These are phyloP conservation scores for Chesias legatella DNA, from an alignment of 2,888 invertebrate genomes.

Conservation along the genomic window DNA sequence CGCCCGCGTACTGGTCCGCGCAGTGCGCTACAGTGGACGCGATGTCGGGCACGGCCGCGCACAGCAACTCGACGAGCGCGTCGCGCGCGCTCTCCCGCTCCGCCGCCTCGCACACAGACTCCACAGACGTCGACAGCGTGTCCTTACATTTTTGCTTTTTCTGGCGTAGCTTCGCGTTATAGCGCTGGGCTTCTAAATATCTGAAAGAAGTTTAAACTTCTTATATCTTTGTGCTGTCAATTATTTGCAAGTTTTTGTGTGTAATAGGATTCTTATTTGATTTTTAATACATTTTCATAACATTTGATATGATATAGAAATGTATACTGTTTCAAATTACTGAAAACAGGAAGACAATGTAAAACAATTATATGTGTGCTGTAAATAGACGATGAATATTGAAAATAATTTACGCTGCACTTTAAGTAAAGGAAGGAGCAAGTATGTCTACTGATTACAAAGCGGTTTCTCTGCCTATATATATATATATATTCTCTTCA, in stretches of 20 bases:
- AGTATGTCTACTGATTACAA: no score
- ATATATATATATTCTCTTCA: background rate
- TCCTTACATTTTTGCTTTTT: conserved; percentile 54
- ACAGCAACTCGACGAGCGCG: conserved; percentile 73
- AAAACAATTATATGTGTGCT: no score
- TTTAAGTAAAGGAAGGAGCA: no score
- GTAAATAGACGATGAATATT: no score
- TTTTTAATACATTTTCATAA: no score
- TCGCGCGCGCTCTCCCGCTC: conserved; percentile 66
- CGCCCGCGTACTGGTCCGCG: conserved; percentile 15
- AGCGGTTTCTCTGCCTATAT: no score
- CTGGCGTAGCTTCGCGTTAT: conserved; percentile 57
- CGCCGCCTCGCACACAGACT: conserved; percentile 45
- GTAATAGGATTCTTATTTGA: no score
- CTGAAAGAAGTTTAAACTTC: conserved; percentile 35
- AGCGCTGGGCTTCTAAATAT: conserved; percentile 79
- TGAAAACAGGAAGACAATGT: no score
- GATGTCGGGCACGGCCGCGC: conserved; percentile 69
- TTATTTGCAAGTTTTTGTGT: no score
- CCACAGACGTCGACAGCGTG: conserved; percentile 44
- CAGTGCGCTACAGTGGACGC: conserved; percentile 64
- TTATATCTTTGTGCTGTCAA: background rate
- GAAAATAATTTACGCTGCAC: no score
- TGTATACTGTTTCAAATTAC: no score
- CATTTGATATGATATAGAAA: no score